Percentiles rank a stretch among this genome's conserved stretches.
These are phyloP conservation scores for Montipora cactus DNA, from an alignment of 64 coral and sea anemone genomes.

Conservation along the genomic window DNA sequence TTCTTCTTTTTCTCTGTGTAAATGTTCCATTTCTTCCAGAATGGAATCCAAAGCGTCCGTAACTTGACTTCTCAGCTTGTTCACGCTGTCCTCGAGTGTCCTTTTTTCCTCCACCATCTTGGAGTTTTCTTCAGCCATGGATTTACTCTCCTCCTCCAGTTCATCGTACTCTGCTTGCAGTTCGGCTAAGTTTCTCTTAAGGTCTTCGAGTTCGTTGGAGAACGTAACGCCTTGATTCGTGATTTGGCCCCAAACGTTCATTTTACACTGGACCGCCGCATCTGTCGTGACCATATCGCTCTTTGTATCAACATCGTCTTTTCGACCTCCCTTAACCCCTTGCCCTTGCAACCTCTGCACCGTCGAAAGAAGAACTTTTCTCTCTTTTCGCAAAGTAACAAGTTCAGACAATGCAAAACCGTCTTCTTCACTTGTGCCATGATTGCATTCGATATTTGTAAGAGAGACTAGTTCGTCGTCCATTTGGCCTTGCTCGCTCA, in stretches of 20 bases:
- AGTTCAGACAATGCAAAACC: slow-evolving; percentile 51
- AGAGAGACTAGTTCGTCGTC: slow-evolving; percentile 61
- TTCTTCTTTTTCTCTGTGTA: slow-evolving; percentile 78
- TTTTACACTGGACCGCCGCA: slow-evolving; percentile 67
- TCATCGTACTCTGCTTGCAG: slow-evolving; percentile 77
- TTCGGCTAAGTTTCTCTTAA: slow-evolving; percentile 54
- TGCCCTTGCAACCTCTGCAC: slow-evolving; percentile 77
- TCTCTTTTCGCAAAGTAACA: slow-evolving; percentile 69
- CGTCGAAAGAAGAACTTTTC: slow-evolving; percentile 89
- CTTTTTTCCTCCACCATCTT: slow-evolving; percentile 92
- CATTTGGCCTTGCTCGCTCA: slow-evolving; percentile 57
- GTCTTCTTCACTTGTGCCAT: neutral
- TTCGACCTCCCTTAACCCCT: neutral
- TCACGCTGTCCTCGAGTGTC: slow-evolving; percentile 80
- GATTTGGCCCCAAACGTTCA: slow-evolving; percentile 32
- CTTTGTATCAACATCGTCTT: neutral
- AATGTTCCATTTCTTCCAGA: slow-evolving; percentile 95
- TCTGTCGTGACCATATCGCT: slow-evolving; percentile 19
- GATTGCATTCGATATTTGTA: slow-evolving; percentile 21
- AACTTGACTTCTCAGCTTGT: slow-evolving; percentile 87
- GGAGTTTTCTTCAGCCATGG: slow-evolving; percentile 86
- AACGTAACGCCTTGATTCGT: slow-evolving; percentile 39
- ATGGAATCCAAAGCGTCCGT: slow-evolving; percentile 94
- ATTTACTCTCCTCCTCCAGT: slow-evolving; percentile 77
- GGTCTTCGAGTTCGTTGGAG: slow-evolving; percentile 55